phyloP scores from a whole-genome alignment of 1,140 invertebrate species.

The Anastrepha ludens region DNA sequence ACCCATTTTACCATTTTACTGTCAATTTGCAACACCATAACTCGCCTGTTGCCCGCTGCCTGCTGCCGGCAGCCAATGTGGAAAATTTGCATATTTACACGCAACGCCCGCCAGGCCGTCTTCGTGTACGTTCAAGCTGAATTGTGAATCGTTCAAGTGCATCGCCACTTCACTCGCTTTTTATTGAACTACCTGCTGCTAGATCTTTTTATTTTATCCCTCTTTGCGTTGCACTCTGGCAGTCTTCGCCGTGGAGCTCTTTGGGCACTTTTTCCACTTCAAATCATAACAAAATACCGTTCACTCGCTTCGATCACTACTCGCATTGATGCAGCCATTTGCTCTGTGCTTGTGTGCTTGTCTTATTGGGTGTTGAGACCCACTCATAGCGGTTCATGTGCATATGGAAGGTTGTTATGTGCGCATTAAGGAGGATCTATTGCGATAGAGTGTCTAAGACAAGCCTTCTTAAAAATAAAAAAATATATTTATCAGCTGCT shows the following conservation, averaged over 20 bases:
- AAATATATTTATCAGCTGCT: no score
- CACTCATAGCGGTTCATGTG: no score
- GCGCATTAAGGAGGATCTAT: no score
- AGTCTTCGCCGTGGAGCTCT: neutral
- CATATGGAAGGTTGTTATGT: no score
- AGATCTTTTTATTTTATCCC: neutral
- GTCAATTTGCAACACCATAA: neutral
- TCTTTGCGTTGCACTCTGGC: neutral
- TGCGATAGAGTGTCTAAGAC: no score
- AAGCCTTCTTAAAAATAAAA: no score
- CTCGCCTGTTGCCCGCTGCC: neutral
- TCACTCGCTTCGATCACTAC: neutral
- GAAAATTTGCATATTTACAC: conserved; percentile 17
- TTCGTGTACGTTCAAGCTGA: neutral
- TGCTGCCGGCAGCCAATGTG: neutral
- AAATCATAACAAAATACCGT: neutral
- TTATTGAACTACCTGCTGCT: neutral
- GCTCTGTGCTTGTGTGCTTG: neutral
- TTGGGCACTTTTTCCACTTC: neutral
- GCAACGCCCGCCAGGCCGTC: neutral
- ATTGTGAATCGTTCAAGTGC: conserved; percentile 1
- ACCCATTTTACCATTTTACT: neutral
- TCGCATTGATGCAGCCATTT: neutral
- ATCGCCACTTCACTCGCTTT: conserved; percentile 6
- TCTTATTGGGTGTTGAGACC: no score